Evolutionary conservation across 2,888 invertebrate genomes (phyloP).

Genomic region (Theristus sp.): DNA sequence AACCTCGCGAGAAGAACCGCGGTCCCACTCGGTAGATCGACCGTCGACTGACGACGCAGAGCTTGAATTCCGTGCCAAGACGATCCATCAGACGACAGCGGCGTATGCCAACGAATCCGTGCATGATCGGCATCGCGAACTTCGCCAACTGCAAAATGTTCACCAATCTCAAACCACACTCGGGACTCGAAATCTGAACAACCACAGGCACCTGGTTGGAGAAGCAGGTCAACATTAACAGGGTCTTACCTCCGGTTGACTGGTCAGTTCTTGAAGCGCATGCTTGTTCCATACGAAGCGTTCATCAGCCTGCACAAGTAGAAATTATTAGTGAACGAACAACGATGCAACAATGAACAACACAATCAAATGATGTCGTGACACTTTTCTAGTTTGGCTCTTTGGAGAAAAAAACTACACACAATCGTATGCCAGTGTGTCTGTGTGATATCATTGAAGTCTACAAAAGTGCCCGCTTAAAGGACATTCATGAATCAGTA

Average conservation of each 20-base stretch:
- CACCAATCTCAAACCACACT: background rate
- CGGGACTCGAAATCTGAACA: too few species aligned
- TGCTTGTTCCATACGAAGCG: slow-evolving; percentile 84
- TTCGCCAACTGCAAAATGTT: slow-evolving; percentile 15
- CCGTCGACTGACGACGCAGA: slow-evolving; percentile 72
- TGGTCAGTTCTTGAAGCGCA: slow-evolving; percentile 50
- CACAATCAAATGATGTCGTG: too few species aligned
- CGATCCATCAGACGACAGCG: slow-evolving; percentile 50
- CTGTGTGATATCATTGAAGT: too few species aligned
- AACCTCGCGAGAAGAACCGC: background rate
- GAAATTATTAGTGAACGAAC: too few species aligned
- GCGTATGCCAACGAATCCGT: slow-evolving; percentile 66
- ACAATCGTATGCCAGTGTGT: too few species aligned
- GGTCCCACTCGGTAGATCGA: slow-evolving; percentile 45
- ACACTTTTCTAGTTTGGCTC: too few species aligned
- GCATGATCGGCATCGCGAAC: slow-evolving; percentile 64
- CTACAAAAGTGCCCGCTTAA: too few species aligned
- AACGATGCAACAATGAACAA: too few species aligned
- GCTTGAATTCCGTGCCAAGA: slow-evolving; percentile 60
- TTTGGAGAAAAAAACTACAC: too few species aligned
- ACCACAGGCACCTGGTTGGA: too few species aligned
- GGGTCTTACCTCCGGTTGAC: slow-evolving; percentile 50
- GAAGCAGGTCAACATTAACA: too few species aligned
- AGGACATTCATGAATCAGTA: too few species aligned
- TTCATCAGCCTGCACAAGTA: slow-evolving; percentile 50